Conservation (phyloP, 2,888 invertebrate genomes). For the Acronicta aceris region DNA sequence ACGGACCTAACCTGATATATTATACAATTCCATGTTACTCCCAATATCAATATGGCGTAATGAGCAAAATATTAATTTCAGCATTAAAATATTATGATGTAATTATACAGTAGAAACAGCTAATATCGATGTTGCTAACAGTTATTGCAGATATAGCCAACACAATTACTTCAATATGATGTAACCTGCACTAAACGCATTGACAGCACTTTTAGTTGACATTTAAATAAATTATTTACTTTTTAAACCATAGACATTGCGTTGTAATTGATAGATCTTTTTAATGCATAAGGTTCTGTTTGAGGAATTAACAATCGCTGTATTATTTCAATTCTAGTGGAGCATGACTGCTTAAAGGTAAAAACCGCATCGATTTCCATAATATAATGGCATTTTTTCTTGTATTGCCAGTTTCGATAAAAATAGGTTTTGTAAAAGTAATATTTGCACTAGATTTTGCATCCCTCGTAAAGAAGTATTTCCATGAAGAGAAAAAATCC, state of each 20-base stretch:
- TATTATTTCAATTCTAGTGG: too few relatives aligned
- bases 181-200: constrained; percentile 45
- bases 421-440: too few relatives aligned
- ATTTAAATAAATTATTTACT: constrained; percentile 8
- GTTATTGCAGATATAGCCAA: constrained; percentile 49
- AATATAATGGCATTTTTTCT: too few relatives aligned
- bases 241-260: constrained; percentile 28
- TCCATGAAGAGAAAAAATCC: neutral
- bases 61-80: constrained; percentile 50
- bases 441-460: too few relatives aligned
- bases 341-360: too few relatives aligned
- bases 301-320: too few relatives aligned
- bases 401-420: too few relatives aligned
- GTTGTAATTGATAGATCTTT: neutral
- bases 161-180: constrained; percentile 42
- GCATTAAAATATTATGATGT: constrained; percentile 45
- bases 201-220: constrained; percentile 31
- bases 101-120: constrained; percentile 39
- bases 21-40: constrained; percentile 18
- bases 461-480: too few relatives aligned
- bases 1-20: constrained; percentile 16
- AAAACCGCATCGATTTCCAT: too few relatives aligned
- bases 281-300: neutral
- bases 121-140: constrained; percentile 48
- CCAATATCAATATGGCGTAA: constrained; percentile 22